Evolutionary conservation across 1,140 invertebrate genomes (phyloP), one percentile per base, ranked within the genome.

Genomic region (Pygmarrhopalites habei): DNA sequence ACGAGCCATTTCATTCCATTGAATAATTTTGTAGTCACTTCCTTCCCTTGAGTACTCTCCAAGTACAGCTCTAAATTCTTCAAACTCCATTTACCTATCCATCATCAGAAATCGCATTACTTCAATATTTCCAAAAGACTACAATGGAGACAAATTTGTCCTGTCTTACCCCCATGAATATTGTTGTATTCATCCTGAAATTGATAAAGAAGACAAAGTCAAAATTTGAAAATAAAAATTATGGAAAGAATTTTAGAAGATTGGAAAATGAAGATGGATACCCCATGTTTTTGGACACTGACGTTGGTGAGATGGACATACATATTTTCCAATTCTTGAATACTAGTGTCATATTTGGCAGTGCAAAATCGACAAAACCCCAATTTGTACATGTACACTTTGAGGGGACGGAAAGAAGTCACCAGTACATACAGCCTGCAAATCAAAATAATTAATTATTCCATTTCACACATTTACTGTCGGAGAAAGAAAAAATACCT

Each of bases 51-150:
- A 0, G 91, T 95, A 55, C 91, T 90, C 77, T 95, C 92, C 67
- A 98, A 78, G 76, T 92, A 95, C 0, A 95, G 75, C 29, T 89
- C 81, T 57, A 98, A 77, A 80, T 95, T 95, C 72, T 95, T 86
- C 2, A 96, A 85, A 52, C 88, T 92, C 81, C 95, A 85, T 79
- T 98, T 98, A n/a, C n/a, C n/a, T n/a, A n/a, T n/a, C n/a, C n/a
- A n/a, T n/a, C n/a, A n/a, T n/a, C n/a, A n/a, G n/a, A n/a, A n/a
- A n/a, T n/a, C n/a, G n/a, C n/a, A n/a, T n/a, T n/a, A n/a, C n/a
- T n/a, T n/a, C n/a, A n/a, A n/a, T n/a, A n/a, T n/a, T n/a, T n/a
- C n/a, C n/a, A n/a, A n/a, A n/a, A n/a, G n/a, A n/a, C n/a, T n/a
- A n/a, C n/a, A n/a, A n/a, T n/a, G n/a, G n/a, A n/a, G n/a, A n/a